A percentile compares a stretch with the other conserved stretches of the same genome.
Evolutionary conservation across 1,140 invertebrate genomes (phyloP).

Genomic region (Eueides isabella): DNA sequence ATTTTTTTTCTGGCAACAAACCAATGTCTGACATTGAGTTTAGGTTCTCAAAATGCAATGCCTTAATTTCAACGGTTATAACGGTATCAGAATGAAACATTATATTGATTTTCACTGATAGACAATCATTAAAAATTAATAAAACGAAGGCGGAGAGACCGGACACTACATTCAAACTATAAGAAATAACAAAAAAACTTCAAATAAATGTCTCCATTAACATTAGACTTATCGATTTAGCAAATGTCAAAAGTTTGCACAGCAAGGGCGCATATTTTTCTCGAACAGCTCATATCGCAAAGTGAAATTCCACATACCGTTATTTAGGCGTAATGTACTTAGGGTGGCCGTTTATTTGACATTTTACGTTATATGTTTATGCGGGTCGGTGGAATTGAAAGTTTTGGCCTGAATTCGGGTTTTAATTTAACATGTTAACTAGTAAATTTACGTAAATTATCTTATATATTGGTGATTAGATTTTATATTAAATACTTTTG

Average conservation of each 20-base stretch:
- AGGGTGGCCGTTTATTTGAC: conserved; percentile 6
- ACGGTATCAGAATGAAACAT: too few species aligned
- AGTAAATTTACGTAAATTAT: too few species aligned
- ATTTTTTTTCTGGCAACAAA: too few species aligned
- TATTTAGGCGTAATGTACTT: conserved; percentile 6
- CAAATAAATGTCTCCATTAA: too few species aligned
- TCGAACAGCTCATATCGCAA: background rate
- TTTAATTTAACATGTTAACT: background rate
- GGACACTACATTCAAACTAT: too few species aligned
- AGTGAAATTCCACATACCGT: conserved; percentile 11
- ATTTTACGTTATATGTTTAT: background rate
- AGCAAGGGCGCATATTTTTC: background rate
- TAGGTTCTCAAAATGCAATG: too few species aligned
- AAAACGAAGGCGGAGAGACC: too few species aligned
- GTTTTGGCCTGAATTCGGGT: background rate
- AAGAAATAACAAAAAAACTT: too few species aligned
- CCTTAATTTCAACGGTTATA: too few species aligned
- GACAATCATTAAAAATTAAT: too few species aligned
- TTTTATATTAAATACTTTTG: background rate
- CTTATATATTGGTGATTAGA: background rate
- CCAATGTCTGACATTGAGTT: too few species aligned
- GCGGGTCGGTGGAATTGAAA: background rate
- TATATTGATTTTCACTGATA: too few species aligned
- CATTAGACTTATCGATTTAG: background rate
- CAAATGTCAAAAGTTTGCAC: background rate